Conservation (phyloP, 2,797 vertebrate species). For the Sebastes ruberrimus region DNA sequence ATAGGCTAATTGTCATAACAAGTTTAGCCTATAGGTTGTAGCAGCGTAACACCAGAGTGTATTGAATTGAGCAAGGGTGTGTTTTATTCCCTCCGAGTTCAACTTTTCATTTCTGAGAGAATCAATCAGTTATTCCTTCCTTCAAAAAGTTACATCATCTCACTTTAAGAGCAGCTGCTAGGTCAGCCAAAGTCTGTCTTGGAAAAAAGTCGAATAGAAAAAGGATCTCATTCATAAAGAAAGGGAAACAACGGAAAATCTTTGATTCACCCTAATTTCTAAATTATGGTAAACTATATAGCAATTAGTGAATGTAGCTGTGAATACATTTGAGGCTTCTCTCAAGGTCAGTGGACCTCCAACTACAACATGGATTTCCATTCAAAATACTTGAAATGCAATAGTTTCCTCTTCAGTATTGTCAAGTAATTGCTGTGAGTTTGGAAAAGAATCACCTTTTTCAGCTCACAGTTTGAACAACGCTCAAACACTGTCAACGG, state of each 20-base stretch:
- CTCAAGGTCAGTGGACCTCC: conserved; percentile 14
- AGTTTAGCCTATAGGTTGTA: not conserved
- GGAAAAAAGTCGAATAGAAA: not conserved
- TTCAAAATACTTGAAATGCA: conserved; percentile 23
- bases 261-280: not conserved
- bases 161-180: not conserved
- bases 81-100: not conserved
- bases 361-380: conserved; percentile 28
- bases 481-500: not conserved
- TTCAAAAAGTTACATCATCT: not conserved
- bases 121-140: not conserved
- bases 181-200: not conserved
- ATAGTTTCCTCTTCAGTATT: conserved; percentile 34
- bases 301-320: conserved; percentile 13
- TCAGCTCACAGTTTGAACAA: conserved; percentile 14
- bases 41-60: not conserved
- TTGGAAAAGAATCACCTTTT: conserved; percentile 13
- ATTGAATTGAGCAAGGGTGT: not conserved
- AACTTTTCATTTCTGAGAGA: not conserved
- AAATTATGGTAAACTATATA: conserved; percentile 2
- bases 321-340: conserved; percentile 14
- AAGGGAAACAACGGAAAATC: not conserved
- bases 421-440: conserved; percentile 26
- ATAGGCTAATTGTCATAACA: not conserved
- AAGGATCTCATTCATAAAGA: not conserved